Base-by-base conservation (phyloP, 1,140 invertebrate species). In the Drosophila miranda region DNA sequence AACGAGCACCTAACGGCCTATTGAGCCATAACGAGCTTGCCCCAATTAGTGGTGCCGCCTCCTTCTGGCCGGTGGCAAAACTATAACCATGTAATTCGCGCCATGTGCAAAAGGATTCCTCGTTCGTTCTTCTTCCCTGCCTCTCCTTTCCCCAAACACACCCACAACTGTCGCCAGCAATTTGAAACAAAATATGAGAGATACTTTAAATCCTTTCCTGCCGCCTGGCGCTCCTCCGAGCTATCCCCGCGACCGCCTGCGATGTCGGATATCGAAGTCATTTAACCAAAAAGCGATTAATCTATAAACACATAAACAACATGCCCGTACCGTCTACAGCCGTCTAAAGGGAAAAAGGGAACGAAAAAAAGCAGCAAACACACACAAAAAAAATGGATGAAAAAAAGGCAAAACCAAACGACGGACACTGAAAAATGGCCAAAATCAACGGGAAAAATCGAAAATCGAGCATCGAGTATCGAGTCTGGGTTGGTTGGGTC, bases 271-370 rank as follows among this genome's bases (percentile, higher is more conserved):
- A 78, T 87, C 66, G 82, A 75, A 86, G 82, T 86, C 82, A 86
- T 86, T 86, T 86, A 86, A 86, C 78, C 82, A 86, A 89, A 81
- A 84, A 89, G 86, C 84, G 84, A 89, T 89, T 89, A 89, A 89
- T 89, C 84, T 89, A 89, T 89, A 84, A 89, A 89, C 84, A 89
- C 84, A 89, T 89, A 89, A 89, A 89, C 84, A 89, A 89, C 84
- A 84, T 77, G 75, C 68, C 66, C 78, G 58, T 61, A 64, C 54
- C 42, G 51, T 38, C n/a, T 43, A 46, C 21, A 28, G 48, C 19
- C 30, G 6, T 3, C 13, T 5, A 3, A 19, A 19, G 30, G 7
- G 30, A 44, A 49, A 50, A 50, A 1, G 41, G 46, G 41, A 44
- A 41, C 8, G 34, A 50, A 44, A 26, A 21, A 68, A 6, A 46